Conservation (phyloP, 92 coral and sea anemone genomes). For the Scolanthus callimorphus region DNA sequence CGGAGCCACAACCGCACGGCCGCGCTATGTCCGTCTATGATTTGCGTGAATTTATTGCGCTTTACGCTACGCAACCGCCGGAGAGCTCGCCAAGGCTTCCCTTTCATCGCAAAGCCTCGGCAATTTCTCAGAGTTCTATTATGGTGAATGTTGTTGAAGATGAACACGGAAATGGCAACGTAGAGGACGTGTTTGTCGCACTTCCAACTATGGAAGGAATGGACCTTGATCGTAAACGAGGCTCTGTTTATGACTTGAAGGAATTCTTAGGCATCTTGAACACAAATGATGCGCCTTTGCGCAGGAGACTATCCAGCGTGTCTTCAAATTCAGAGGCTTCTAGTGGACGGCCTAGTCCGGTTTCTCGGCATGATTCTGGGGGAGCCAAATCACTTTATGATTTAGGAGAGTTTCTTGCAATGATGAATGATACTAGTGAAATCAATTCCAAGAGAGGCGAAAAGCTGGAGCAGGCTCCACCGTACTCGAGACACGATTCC, state of each 20-base stretch:
- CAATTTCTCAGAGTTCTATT: slow-evolving; percentile 56
- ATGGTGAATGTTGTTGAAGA: slow-evolving; percentile 61
- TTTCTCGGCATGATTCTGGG: slow-evolving; percentile 75
- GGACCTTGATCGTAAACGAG: slow-evolving; percentile 43
- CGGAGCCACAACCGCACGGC: slow-evolving; percentile 1
- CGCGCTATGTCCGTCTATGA: slow-evolving; percentile 68
- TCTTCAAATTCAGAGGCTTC: slow-evolving; percentile 8
- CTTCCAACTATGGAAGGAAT: slow-evolving; percentile 35
- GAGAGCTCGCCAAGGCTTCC: slow-evolving; percentile 11
- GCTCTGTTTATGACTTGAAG: slow-evolving; percentile 61
- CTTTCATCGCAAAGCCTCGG: slow-evolving; percentile 46
- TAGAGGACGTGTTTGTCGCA: slow-evolving; percentile 69
- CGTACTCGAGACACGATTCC: slow-evolving; percentile 40
- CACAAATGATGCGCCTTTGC: slow-evolving; percentile 68
- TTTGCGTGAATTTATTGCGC: slow-evolving; percentile 42
- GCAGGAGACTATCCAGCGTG: slow-evolving; percentile 70
- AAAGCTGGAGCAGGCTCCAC: slow-evolving; percentile 32
- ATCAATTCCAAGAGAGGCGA: slow-evolving; percentile 61
- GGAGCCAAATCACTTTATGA: slow-evolving; percentile 62
- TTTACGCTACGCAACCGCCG: slow-evolving; percentile 34
- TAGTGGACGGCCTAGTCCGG: slow-evolving; percentile 33
- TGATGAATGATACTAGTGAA: slow-evolving; percentile 67
- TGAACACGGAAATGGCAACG: slow-evolving; percentile 36
- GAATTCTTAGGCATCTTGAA: slow-evolving; percentile 62
- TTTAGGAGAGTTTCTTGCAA: slow-evolving; percentile 71